phyloP scores from a whole-genome alignment of 2,797 vertebrate species.

The Octomys mimax region DNA sequence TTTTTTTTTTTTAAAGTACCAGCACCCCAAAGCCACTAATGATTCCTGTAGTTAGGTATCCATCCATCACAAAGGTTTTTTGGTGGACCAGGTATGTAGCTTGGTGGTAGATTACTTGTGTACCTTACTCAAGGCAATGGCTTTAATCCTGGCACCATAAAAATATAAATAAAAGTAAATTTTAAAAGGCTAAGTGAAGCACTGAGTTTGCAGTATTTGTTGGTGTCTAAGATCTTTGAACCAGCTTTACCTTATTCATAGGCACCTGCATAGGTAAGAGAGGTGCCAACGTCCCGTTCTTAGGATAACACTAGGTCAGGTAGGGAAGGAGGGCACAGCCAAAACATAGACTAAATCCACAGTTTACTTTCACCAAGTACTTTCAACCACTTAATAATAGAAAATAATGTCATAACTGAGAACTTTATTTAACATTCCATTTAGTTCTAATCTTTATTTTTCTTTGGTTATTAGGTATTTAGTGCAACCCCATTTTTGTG shows the following conservation, averaged over 20 bases:
- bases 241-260: neutral
- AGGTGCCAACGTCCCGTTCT: neutral
- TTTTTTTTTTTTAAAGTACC: neutral
- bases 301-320: neutral
- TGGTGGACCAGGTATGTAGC: neutral
- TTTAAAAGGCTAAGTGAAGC: neutral
- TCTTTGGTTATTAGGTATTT: constrained; percentile 51
- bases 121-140: neutral
- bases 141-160: neutral
- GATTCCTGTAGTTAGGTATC: neutral
- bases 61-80: neutral
- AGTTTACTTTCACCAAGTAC: neutral
- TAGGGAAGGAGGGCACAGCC: neutral
- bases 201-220: neutral
- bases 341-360: neutral
- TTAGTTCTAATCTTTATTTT: constrained; percentile 41
- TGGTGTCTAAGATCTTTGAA: neutral
- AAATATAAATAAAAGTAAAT: neutral
- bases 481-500: neutral
- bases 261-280: neutral
- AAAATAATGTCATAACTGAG: constrained; percentile 23
- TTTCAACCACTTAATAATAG: constrained; percentile 14
- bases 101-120: neutral
- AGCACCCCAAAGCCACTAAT: neutral
- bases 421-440: constrained; percentile 38